These are phyloP conservation scores for Electrophaes corylata DNA, from an alignment of 2,888 invertebrate species.

Conservation along the genomic window DNA sequence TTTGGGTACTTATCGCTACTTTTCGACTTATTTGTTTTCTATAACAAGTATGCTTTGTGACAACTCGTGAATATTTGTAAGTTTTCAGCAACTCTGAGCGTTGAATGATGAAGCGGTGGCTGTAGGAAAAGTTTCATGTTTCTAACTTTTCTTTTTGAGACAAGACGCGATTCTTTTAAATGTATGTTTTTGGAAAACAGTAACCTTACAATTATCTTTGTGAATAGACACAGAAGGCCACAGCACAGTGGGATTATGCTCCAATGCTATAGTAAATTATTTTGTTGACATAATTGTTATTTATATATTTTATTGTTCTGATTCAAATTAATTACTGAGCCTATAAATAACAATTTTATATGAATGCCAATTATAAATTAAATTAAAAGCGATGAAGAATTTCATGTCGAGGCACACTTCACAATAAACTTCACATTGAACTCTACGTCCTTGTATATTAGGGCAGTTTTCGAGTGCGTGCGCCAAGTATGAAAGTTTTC, in stretches of 20 bases:
- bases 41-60: neutral
- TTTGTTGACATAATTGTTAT: neutral
- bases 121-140: neutral
- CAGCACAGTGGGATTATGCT: neutral
- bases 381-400: neutral
- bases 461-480: neutral
- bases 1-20: conserved; percentile 5
- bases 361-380: neutral
- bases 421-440: neutral
- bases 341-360: neutral
- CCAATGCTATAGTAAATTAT: neutral
- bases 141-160: neutral
- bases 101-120: neutral
- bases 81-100: neutral
- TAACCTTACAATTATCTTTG: neutral
- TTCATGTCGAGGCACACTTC: neutral
- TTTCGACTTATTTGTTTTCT: neutral
- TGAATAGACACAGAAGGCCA: neutral
- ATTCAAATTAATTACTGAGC: neutral
- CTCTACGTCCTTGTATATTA: neutral
- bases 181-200: neutral
- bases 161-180: neutral
- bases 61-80: neutral
- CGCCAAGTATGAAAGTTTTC: neutral
- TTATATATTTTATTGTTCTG: neutral